Base-by-base conservation (phyloP, 2,888 invertebrate species). In the Lasioglossum pauxillum region DNA sequence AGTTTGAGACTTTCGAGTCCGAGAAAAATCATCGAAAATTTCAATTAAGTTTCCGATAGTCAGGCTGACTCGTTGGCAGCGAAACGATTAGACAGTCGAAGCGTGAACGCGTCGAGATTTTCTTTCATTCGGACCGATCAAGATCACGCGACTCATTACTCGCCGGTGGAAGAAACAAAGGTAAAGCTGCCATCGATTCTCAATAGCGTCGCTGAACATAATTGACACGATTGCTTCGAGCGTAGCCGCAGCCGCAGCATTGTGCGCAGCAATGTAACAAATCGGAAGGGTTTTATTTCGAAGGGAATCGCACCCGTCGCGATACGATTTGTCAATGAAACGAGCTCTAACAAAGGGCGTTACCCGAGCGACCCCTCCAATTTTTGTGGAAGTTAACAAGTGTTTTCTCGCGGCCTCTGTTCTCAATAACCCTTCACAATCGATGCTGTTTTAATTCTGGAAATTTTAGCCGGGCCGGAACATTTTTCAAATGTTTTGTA, bases 251-350 rank as follows among this genome's bases (percentile, higher is more conserved):
- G 27, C 27, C 31, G 31, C 16, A 27, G 64, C 64, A 64, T 64
- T 64, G 64, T 64, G 60, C 31, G 27, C 64, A 16, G 64, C 31
- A 31, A 64, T 64, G 64, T 31, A 64, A 64, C 64, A 31, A 64
- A 64, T 64, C 64, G 64, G 64, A 64, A 64, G 64, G 64, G 64
- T 64, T 64, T 64, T 64, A 64, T 64, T 64, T 64, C 64, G 64
- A 64, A 64, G 64, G 64, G 64, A 64, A 64, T 64, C 64, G 31
- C n/a, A 14, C 64, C 16, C 27, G 31, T 31, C 27, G 31, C 64
- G 64, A 31, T 64, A 64, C 64, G 64, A 31, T 64, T 64, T 64
- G 64, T 64, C 64, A 64, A 31, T 64, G 38, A 41, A 57, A 75
- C n/a, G 27, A 16, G 14, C 27, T 64, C 60, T 27, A 64, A 64